Evolutionary conservation across 2,888 invertebrate genomes (phyloP), one percentile per base, ranked within the genome.

Genomic region (Lepidonotus clava): DNA sequence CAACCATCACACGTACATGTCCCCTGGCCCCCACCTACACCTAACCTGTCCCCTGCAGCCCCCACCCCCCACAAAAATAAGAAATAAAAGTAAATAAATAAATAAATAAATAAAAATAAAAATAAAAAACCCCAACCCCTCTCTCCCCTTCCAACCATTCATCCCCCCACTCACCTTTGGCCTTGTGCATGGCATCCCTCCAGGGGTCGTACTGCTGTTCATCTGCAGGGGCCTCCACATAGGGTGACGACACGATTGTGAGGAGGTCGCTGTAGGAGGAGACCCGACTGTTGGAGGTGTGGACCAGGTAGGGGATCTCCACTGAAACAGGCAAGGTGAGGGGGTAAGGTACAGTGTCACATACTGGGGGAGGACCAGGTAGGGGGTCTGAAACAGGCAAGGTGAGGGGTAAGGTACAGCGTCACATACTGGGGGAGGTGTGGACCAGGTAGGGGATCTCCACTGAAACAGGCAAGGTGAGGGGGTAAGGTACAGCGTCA

Each of bases 241-340:
- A 36, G 71, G 71, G 71, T 0, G 86, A 56, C 36, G 86, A 77
- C 34, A 86, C 80, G 24, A 86, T 86, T 53, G 51, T 56, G 46
- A 77, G 51, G 40, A 86, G 53, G 36, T 77, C 86, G n/a, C 56
- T 41, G 40, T 86, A 86, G n/a, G 86, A 56, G 24, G 80, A 46
- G 8, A 51, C 86, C 14, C 51, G 28, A 61, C 40, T 46, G 24
- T 41, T 77, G 38, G 21, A 24, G 40, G 80, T 76, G 80, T 86
- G 80, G 56, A 86, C 56, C n/a, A 86, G 28, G 80, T 86, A 86
- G 80, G 86, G 86, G 14, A 86, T 76, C 53, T 61, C 66, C 86
- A 86, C 86, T 86, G 86, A 38, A 86, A 80, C 24, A 8, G n/a
- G n/a, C 51, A 51, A 14, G 51, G 21, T 51, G 51, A 21, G 11